Base-by-base conservation (phyloP, 2,888 invertebrate genomes). In the Drosophila helvetica region DNA sequence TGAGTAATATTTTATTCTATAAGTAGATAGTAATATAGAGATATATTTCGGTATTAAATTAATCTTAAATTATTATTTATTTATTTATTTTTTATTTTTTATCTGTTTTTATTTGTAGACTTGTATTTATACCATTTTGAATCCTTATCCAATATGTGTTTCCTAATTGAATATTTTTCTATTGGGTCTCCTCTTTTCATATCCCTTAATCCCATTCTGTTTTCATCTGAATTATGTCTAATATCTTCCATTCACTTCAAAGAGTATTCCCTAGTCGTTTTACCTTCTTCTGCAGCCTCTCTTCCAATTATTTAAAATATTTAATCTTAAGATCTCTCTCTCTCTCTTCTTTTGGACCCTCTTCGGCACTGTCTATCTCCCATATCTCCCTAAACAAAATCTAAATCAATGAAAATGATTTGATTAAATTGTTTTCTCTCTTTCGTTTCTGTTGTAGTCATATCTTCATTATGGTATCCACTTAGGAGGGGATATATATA, bases 371-470 rank as follows among this genome's bases (percentile, higher is more conserved):
- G 47, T 47, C 30, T 47, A 43, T 42, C 55, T 54, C 48, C 48
- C 50, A 33, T 67, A 69, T 67, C 75, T 12, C 57, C 38, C 45
- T 45, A 45, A 18, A 38, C n/a, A 47, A 78, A 78, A 79, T 58
- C 80, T 73, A 64, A 83, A 52, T 50, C 68, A 72, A 65, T 67
- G 62, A 64, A 69, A 66, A 57, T 64, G 33, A 79, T 45, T 75
- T 73, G 68, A 83, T 80, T 83, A 78, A 80, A 66, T 80, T 64
- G 70, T 56, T 61, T 63, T 48, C 38, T 38, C 38, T 54, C 56
- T 70, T 51, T 68, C 46, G 54, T 58, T 62, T 25, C 6, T 38
- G 27, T 42, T 30, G 48, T 5, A 12, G 12, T 33, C 12, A 15
- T 12, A 33, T 48, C 60, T 43, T 53, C 53, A 46, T 61, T 53